Evolutionary conservation across 2,113 vertebrate genomes (phyloP).

Genomic region (Phylloscopus trochiloides): DNA sequence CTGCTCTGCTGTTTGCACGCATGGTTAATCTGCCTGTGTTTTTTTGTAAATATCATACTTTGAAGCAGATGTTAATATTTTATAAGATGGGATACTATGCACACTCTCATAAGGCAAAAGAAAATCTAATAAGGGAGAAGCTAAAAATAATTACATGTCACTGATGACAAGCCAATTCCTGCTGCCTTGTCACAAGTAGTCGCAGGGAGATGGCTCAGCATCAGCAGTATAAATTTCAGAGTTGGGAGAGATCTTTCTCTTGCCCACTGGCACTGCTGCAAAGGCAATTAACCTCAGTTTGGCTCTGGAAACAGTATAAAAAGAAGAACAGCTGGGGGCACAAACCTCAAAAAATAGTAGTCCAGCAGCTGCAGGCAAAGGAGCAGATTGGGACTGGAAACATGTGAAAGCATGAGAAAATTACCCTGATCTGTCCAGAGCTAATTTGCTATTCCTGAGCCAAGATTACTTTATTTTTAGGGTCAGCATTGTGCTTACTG

Average conservation of each 20-base stretch:
- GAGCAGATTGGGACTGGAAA: background rate
- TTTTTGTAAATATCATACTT: background rate
- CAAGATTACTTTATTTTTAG: background rate
- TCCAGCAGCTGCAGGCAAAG: background rate
- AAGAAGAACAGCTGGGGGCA: background rate
- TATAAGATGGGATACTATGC: background rate
- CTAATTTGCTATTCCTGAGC: background rate
- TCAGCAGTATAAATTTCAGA: background rate
- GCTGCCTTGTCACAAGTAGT: background rate
- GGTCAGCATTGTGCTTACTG: background rate
- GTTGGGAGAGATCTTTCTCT: background rate
- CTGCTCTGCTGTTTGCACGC: background rate
- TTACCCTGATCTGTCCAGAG: background rate
- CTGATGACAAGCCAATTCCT: background rate
- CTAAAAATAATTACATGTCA: background rate
- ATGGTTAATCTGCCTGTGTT: background rate
- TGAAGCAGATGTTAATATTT: background rate
- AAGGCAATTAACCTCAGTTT: conserved; percentile 6
- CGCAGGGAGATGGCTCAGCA: background rate
- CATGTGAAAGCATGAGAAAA: background rate
- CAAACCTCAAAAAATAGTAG: background rate
- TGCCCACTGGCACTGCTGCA: background rate
- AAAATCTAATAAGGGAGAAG: background rate
- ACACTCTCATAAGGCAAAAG: background rate
- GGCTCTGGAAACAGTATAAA: background rate